These are phyloP conservation scores for Coccyzus lansbergi DNA, from an alignment of 2,797 vertebrate species.

Conservation along the genomic window DNA sequence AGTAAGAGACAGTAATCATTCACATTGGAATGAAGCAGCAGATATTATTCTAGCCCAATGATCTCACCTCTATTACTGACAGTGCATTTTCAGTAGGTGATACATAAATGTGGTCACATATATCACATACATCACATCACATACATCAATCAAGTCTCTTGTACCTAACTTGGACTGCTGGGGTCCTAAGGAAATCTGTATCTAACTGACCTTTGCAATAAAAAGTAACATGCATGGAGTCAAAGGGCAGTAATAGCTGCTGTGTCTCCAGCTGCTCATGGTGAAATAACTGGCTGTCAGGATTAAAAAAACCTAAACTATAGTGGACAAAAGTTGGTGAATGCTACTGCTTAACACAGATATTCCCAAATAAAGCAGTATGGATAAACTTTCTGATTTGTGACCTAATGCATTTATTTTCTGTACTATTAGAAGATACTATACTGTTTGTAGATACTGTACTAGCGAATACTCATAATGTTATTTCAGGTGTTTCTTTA, in stretches of 20 bases:
- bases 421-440: not conserved
- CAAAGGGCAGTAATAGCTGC: not conserved
- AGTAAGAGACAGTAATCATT: not conserved
- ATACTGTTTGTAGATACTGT: not conserved
- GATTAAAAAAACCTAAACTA: not conserved
- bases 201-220: not conserved
- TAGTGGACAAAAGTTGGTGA: not conserved
- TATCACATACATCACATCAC: not conserved
- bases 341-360: not conserved
- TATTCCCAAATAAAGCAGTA: not conserved
- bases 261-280: not conserved
- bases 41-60: not conserved
- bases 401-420: not conserved
- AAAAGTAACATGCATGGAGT: not conserved
- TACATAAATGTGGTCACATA: not conserved
- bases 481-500: not conserved
- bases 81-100: not conserved
- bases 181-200: not conserved
- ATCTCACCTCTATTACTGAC: not conserved
- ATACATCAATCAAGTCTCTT: not conserved
- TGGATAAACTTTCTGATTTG: not conserved
- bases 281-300: not conserved
- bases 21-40: not conserved
- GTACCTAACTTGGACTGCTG: rapidly evolving
- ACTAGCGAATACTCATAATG: not conserved